These are phyloP conservation scores for Tenualosa thibaudeaui DNA, from an alignment of 2,797 vertebrate species.

Conservation along the genomic window DNA sequence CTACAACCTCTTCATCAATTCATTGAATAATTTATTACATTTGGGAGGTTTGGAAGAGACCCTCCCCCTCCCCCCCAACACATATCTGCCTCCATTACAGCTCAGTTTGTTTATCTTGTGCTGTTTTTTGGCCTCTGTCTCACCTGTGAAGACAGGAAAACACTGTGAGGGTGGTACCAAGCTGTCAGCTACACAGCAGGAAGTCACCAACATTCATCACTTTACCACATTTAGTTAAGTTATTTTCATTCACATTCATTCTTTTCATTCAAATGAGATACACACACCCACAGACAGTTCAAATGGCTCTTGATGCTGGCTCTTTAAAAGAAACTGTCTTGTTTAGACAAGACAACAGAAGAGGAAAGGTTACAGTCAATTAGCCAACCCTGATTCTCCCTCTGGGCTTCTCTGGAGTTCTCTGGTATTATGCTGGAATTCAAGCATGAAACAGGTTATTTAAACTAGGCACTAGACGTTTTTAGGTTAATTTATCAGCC, in stretches of 20 bases:
- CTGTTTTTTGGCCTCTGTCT: neutral
- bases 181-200: neutral
- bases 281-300: slow-evolving; percentile 22
- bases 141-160: neutral
- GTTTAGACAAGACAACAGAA: neutral
- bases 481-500: too few species aligned
- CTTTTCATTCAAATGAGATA: neutral
- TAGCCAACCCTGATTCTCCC: too few species aligned
- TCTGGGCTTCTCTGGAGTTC: neutral
- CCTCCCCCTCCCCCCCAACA: neutral
- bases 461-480: too few species aligned
- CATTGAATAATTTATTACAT: slow-evolving; percentile 67
- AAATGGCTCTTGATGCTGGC: neutral
- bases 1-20: slow-evolving; percentile 50
- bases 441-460: too few species aligned
- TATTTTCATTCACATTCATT: slow-evolving; percentile 21
- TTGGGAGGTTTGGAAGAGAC: neutral
- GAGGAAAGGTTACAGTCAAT: too few species aligned
- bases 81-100: neutral
- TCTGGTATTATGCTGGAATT: too few species aligned
- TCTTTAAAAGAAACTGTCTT: neutral
- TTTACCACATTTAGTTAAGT: slow-evolving; percentile 22
- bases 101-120: neutral
- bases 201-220: neutral
- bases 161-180: neutral